Conservation (phyloP, 1,140 invertebrate species). For the Cyclina sinensis region DNA sequence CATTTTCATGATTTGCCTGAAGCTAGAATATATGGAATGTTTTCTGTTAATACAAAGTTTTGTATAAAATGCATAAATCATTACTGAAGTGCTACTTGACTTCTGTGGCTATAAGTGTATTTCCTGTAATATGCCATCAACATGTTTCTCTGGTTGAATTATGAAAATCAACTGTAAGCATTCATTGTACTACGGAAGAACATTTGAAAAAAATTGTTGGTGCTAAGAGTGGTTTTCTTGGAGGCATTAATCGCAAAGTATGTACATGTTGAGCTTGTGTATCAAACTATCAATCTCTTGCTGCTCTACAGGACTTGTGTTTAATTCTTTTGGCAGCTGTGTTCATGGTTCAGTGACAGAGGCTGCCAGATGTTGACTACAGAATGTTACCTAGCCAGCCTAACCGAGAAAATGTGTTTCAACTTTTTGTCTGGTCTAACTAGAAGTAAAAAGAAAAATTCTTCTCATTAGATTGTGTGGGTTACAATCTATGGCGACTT, state of each 20-base stretch:
- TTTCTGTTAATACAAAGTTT: no score
- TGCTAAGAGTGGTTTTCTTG: background rate
- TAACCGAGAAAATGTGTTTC: background rate
- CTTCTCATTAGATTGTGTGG: no score
- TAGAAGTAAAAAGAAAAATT: no score
- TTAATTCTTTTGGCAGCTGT: conserved; percentile 53
- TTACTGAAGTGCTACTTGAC: conserved; percentile 27
- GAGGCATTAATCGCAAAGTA: background rate
- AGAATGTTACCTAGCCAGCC: conserved; percentile 15
- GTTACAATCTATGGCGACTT: no score
- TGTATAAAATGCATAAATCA: no score
- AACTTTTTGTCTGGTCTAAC: background rate
- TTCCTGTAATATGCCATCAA: background rate
- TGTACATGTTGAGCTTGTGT: conserved; percentile 26
- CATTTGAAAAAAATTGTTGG: background rate
- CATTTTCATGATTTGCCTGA: no score
- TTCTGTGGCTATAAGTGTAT: background rate
- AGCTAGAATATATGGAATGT: no score
- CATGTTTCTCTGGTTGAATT: background rate
- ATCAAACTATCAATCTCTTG: conserved; percentile 9
- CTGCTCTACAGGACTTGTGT: background rate
- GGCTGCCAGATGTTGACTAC: conserved; percentile 46
- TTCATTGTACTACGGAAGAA: no score
- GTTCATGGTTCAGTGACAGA: conserved; percentile 55
- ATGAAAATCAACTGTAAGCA: background rate